Base-by-base conservation (phyloP, 2,797 vertebrate genomes). In the Alectoris magna region DNA sequence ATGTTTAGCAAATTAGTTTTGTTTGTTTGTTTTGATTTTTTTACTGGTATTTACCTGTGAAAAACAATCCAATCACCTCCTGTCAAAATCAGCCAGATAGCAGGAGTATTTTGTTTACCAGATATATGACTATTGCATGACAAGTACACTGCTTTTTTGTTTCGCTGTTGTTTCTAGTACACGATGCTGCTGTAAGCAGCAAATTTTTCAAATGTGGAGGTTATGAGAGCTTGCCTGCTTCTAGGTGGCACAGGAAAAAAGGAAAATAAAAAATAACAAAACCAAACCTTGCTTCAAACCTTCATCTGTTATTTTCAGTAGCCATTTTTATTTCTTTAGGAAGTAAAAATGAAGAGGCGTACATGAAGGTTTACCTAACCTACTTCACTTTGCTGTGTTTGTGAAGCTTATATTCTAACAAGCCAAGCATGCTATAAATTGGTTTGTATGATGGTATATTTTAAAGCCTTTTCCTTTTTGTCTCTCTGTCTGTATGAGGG, bases 61-160 rank as follows among this genome's bases (percentile, higher is more conserved):
- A 93, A 95, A 73, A 86, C 74, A 86, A 48, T 92, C 72, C 39
- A 81, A 82, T 95, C 79, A 72, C 68, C 87, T 96, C 66, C 81
- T 96, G 73, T 95, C 94, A 96, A 88, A 90, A 76, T 59, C 72
- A 71, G 23, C 55, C 38, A 34, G 27, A 34, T 96, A 88, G 80
- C 87, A 82, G 87, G 83, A 94, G 55, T 77, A 36, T 95, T 95
- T 94, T 64, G 70, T 92, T 90, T 92, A 82, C 85, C 87, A 92
- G 56, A 48, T 92, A 82, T 78, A 77, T 83, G 94, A 90, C 69
- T 94, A 29, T 83, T 83, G n/a, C 8, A 36, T 62, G 91, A 46
- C 41, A 90, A 93, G 56, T 66, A 79, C 63, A 67, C 51, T 4
- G 4, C 27, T 60, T 46, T 69, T 95, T 92, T 88, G 49, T 73